Base-by-base conservation (phyloP, 1,140 invertebrate species). In the Penaeus chinensis region DNA sequence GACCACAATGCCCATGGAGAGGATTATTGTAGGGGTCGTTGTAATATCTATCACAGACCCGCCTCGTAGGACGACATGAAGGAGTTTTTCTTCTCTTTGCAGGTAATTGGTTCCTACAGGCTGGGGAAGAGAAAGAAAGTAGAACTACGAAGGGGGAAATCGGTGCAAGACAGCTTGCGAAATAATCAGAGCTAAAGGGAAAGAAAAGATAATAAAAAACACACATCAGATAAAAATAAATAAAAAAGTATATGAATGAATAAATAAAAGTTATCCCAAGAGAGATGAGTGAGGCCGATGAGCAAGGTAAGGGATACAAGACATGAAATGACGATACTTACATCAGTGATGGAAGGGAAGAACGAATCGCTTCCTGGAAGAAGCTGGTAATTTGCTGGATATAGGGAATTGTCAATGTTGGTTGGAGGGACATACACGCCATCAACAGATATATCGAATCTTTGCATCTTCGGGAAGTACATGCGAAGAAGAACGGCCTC, bases 401-500 rank as follows among this genome's bases (percentile, higher is more conserved):
- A 74, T 18, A n/a, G 22, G 3, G 81, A 61, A 18, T 10, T 74
- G 71, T 90, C 89, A 20, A 82, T 76, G 82, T 90, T 90, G 61
- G 65, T 90, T 16, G 89, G 89, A 10, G 82, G 65, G 5, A 90
- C 74, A 42, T 78, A 90, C 4, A 61, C 11, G 13, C 54, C 85
- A 65, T 71, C 89, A 16, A 81, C 78, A 66, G 83, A 90, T 60
- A 90, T 62, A 65, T 90, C 85, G 27, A 69, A 87, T 7, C 89
- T 62, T 82, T 90, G 89, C 3, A 62, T 61, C 63, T 90, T 90
- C 60, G 89, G 89, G 81, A 88, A 88, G 82, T 77, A 90, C 22
- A 90, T 77, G 27, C 85, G 84, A 2, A 90, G 47, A 32, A 87
- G 19, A 27, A 90, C 84, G 32, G 82, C n/a, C 74, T 90, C 76